These are phyloP conservation scores for Cynopterus brachyotis DNA, from an alignment of 2,113 vertebrate genomes.

Conservation along the genomic window DNA sequence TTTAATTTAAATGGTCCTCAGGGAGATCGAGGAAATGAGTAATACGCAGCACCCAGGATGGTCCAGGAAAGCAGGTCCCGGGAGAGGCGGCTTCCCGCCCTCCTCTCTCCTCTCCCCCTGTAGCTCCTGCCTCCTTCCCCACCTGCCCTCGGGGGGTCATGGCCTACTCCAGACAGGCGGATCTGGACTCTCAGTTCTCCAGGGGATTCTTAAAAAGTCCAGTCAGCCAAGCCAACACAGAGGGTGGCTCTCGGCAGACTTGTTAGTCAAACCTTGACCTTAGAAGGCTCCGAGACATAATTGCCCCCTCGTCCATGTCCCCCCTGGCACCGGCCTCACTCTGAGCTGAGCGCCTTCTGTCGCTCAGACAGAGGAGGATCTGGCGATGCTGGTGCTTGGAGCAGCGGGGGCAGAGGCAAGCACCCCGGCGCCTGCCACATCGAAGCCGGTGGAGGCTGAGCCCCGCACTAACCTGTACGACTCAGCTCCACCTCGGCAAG, in stretches of 20 bases:
- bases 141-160: background rate
- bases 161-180: background rate
- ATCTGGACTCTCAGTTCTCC: background rate
- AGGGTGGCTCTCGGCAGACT: background rate
- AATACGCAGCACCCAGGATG: conserved; percentile 45
- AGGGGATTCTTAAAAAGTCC: background rate
- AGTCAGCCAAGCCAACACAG: background rate
- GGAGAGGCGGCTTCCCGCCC: background rate
- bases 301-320: accelerated
- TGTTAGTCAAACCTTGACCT: background rate
- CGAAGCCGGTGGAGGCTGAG: background rate
- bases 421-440: accelerated
- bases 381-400: background rate
- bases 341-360: background rate
- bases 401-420: background rate
- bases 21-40: conserved; percentile 68
- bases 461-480: accelerated
- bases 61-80: background rate
- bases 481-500: background rate
- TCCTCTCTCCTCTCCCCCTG: background rate
- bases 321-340: accelerated
- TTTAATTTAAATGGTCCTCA: conserved; percentile 76
- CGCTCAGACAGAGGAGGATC: background rate
- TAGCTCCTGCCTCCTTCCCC: background rate
- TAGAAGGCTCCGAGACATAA: background rate